These are phyloP conservation scores for Hexactinellida sp. DNA, from an alignment of 37 sponge, comb jelly and placozoan genomes.

Conservation along the genomic window DNA sequence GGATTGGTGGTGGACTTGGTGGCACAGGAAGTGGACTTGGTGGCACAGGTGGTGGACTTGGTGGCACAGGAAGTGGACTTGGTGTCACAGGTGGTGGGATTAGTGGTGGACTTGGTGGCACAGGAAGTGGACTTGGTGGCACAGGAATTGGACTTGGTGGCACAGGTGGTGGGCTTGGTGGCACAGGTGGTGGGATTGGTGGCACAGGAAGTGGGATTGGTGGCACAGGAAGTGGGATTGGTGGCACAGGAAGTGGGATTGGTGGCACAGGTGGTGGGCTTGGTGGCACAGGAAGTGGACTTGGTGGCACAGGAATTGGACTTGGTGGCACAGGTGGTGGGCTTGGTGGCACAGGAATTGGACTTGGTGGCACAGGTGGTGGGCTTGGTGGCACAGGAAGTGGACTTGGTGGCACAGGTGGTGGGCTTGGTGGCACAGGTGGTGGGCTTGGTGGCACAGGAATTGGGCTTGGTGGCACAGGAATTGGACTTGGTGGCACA, in stretches of 20 bases:
- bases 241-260: too few species aligned
- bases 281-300: too few species aligned
- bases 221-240: too few species aligned
- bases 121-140: not conserved
- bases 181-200: not conserved
- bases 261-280: not conserved
- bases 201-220: too few species aligned
- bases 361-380: not conserved
- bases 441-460: too few species aligned
- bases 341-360: not conserved
- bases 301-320: too few species aligned
- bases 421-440: too few species aligned
- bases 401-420: too few species aligned
- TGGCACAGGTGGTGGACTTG: not conserved
- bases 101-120: not conserved
- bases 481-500: too few species aligned
- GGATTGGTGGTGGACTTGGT: not conserved
- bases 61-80: not conserved
- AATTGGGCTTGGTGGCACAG: too few species aligned
- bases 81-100: not conserved
- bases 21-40: not conserved
- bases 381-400: not conserved
- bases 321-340: too few species aligned
- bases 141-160: not conserved
- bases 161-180: slow-evolving; percentile 2